Percentiles rank a stretch among this genome's conserved stretches.
These are phyloP conservation scores for Selene dorsalis DNA, from an alignment of 2,797 vertebrate genomes.

Conservation along the genomic window DNA sequence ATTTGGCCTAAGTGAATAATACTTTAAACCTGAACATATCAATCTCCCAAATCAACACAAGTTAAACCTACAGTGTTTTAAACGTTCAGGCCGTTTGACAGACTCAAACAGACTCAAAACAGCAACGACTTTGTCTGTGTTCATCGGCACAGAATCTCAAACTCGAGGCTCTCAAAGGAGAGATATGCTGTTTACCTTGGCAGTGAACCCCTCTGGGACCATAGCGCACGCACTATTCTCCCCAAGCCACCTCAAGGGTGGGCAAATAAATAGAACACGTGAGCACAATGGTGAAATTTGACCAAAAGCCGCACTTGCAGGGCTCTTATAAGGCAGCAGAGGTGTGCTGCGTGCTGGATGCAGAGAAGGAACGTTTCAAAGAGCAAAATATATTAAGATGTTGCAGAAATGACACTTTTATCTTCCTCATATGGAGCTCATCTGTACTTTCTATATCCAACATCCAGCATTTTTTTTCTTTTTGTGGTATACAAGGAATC, in stretches of 20 bases:
- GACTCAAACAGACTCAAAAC: conserved; percentile 23
- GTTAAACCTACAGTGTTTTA: conserved; percentile 10
- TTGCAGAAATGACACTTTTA: neutral
- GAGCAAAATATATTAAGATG: neutral
- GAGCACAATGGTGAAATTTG: conserved; percentile 61
- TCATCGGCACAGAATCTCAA: conserved; percentile 50
- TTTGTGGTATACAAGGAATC: neutral
- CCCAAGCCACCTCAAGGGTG: conserved; percentile 53
- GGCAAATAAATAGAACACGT: conserved; percentile 55
- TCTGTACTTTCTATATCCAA: neutral
- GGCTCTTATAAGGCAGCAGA: conserved; percentile 40
- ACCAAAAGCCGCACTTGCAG: conserved; percentile 38
- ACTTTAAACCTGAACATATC: conserved; percentile 22
- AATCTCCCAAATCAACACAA: neutral
- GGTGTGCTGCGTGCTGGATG: neutral
- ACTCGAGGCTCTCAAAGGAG: conserved; percentile 47
- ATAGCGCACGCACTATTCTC: conserved; percentile 52
- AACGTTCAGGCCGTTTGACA: conserved; percentile 3
- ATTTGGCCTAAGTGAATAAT: conserved; percentile 55
- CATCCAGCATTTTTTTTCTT: neutral
- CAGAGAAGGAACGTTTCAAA: conserved; percentile 1
- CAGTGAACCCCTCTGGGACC: conserved; percentile 62
- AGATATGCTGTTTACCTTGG: conserved; percentile 74
- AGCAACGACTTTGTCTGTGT: conserved; percentile 16
- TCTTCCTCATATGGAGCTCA: neutral